These are phyloP conservation scores for Fistularia tabacaria DNA, from an alignment of 2,797 vertebrate species.

Conservation along the genomic window DNA sequence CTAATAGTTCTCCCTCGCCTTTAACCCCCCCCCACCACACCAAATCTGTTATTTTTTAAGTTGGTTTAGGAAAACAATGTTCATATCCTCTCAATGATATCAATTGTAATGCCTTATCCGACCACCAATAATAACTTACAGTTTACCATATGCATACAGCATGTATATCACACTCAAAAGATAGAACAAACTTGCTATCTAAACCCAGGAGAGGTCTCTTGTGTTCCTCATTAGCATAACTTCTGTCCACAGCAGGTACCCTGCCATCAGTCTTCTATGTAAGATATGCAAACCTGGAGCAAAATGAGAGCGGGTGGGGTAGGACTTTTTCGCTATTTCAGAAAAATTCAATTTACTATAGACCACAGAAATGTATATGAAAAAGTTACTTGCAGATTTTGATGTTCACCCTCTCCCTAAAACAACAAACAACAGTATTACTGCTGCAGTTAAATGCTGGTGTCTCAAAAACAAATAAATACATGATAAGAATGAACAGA, in stretches of 20 bases:
- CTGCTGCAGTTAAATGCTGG: no score
- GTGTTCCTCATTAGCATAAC: conserved; percentile 63
- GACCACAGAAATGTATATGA: no score
- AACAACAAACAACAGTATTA: no score
- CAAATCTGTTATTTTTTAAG: neutral
- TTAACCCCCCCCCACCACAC: neutral
- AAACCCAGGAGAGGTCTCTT: conserved; percentile 44
- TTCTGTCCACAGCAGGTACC: conserved; percentile 43
- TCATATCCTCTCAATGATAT: neutral
- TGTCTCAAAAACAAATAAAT: no score
- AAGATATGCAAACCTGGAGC: conserved; percentile 44
- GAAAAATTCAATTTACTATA: no score
- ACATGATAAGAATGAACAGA: no score
- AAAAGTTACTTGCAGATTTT: no score
- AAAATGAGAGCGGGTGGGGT: neutral
- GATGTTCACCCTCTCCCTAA: no score
- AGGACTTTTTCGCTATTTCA: no score
- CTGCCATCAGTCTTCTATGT: conserved; percentile 61
- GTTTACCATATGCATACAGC: neutral
- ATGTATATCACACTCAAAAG: conserved; percentile 9
- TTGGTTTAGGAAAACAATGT: neutral
- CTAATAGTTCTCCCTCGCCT: conserved; percentile 36
- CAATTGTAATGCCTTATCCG: neutral
- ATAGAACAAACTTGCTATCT: conserved; percentile 15
- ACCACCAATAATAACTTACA: no score